Base-by-base conservation (phyloP, 2,797 vertebrate species). In the Vultur gryphus region DNA sequence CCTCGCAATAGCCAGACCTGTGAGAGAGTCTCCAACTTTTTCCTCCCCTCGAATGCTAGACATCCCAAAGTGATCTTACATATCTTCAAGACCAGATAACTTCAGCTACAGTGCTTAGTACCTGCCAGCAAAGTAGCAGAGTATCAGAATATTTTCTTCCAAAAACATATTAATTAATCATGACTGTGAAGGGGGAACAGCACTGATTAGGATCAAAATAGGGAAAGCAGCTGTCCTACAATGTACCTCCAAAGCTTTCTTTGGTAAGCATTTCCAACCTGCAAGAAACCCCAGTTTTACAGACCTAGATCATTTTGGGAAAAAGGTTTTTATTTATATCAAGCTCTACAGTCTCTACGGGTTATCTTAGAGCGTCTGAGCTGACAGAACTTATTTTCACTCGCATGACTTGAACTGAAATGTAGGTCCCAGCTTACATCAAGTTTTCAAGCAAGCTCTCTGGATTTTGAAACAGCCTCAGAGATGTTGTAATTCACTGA, bases 301-400 rank as follows among this genome's bases (percentile, higher is more conserved):
- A 77, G 48, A 79, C 52, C 33, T 16, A 57, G 43, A 33, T 33
- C 2, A 12, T 52, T 84, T 55, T 51, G 48, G 62, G 59, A 7
- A 44, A 59, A 88, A 35, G 46, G 14, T 15, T 81, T 85, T 90
- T 79, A 87, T 93, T 93, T 84, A 33, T 86, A 82, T n/a, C 58
- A 88, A 73, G 44, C 28, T 84, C 66, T 46, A 29, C 39, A 77
- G 31, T 80, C 88, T 96, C 95, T 31, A 9, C 11, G 70, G 83
- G 73, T 41, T 67, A 93, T 51, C 90, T 87, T 13, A 24, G 39
- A 87, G 78, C 62, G 87, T 84, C 77, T 94, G 80, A 97, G 77
- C 85, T 90, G 93, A 96, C 93, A 95, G 88, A 95, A 94, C 43
- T 26, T 52, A 77, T 96, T 96, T 91, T 39, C 77, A 57, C 59